A percentile compares a stretch with the other conserved stretches of the same genome.
Evolutionary conservation across 2,888 invertebrate species (phyloP).

Genomic region (Andrena fulva): DNA sequence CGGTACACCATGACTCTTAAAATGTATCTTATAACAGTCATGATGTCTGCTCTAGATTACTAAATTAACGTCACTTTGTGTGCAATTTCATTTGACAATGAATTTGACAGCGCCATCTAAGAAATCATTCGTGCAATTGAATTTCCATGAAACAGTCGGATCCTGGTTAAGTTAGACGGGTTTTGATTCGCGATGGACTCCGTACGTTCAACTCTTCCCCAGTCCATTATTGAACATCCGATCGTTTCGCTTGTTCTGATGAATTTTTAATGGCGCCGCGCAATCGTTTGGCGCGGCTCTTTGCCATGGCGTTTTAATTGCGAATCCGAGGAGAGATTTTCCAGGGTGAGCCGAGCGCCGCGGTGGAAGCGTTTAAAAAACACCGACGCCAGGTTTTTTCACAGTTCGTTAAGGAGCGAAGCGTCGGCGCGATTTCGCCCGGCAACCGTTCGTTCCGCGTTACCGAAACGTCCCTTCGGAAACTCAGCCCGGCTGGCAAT

Average conservation of each 20-base stretch:
- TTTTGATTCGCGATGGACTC: too few relatives aligned
- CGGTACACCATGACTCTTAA: too few relatives aligned
- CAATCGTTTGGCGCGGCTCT: constrained; percentile 22
- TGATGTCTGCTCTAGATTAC: too few relatives aligned
- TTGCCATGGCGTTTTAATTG: constrained; percentile 34
- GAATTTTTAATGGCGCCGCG: constrained; percentile 59
- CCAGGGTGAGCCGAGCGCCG: neutral
- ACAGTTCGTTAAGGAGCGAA: constrained; percentile 7
- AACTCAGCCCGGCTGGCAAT: constrained; percentile 6
- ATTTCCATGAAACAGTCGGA: too few relatives aligned
- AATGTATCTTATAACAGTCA: too few relatives aligned
- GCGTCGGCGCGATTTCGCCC: neutral
- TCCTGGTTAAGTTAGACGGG: too few relatives aligned
- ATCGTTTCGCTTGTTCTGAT: constrained; percentile 52
- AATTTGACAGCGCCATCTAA: too few relatives aligned
- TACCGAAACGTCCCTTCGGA: neutral
- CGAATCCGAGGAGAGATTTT: constrained; percentile 12
- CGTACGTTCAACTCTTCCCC: constrained; percentile 7
- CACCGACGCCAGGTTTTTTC: neutral
- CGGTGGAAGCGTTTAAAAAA: neutral
- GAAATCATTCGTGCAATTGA: too few relatives aligned
- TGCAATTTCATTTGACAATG: too few relatives aligned
- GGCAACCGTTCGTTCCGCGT: constrained; percentile 9
- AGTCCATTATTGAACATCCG: constrained; percentile 52
- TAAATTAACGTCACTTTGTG: too few relatives aligned